These are phyloP conservation scores for Theocolax elegans DNA, from an alignment of 1,140 invertebrate species.

Conservation along the genomic window DNA sequence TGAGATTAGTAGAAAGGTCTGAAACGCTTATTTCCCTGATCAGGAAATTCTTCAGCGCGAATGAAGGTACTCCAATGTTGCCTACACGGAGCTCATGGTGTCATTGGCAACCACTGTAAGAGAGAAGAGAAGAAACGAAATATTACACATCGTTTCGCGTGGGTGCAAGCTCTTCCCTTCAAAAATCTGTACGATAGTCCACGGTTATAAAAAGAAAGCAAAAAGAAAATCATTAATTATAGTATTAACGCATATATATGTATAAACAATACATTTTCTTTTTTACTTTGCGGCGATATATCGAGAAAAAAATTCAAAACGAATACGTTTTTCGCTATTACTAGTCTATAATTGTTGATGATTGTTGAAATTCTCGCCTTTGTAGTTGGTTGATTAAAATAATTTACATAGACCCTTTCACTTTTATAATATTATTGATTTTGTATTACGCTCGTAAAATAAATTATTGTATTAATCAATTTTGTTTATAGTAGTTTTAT, in stretches of 20 bases:
- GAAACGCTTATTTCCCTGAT: constrained; percentile 57
- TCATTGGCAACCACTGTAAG: constrained; percentile 15
- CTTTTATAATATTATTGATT: too few species aligned
- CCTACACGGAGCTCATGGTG: constrained; percentile 38
- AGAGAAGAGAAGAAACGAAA: constrained; percentile 29
- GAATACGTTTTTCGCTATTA: not conserved
- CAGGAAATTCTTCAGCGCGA: constrained; percentile 62
- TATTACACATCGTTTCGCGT: not conserved
- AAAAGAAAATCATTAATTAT: constrained; percentile 2
- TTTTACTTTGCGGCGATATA: not conserved
- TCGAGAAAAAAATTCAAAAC: not conserved
- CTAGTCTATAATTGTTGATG: constrained; percentile 17
- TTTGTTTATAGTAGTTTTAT: too few species aligned
- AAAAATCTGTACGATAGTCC: not conserved
- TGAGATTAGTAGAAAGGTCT: constrained; percentile 44
- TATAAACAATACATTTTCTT: too few species aligned
- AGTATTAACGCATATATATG: too few species aligned
- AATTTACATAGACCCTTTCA: not conserved
- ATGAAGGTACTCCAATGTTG: constrained; percentile 51
- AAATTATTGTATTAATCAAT: too few species aligned
- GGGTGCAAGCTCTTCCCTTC: not conserved
- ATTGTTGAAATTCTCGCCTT: constrained; percentile 9
- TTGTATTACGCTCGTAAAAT: not conserved
- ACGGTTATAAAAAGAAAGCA: not conserved
- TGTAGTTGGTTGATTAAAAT: not conserved